phyloP scores from a whole-genome alignment of 2,113 vertebrate species.

The Regulus satrapa region DNA sequence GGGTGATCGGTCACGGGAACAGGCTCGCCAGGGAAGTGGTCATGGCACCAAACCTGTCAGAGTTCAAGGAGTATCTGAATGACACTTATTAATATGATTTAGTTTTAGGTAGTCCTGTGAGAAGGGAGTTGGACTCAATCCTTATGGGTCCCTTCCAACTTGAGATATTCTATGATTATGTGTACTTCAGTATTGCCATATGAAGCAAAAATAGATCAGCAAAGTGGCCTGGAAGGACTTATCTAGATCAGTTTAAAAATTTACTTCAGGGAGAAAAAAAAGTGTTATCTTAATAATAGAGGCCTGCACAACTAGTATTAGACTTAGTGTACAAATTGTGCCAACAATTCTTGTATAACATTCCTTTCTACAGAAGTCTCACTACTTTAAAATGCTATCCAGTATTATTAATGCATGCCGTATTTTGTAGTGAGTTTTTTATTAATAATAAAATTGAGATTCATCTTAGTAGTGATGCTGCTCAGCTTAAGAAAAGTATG shows the following conservation, averaged over 20 bases:
- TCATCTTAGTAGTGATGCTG: background rate
- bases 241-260: background rate
- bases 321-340: background rate
- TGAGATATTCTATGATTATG: background rate
- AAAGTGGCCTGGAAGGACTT: background rate
- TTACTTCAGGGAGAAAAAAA: background rate
- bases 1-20: background rate
- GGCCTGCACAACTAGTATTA: background rate
- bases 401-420: background rate
- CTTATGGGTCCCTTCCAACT: background rate
- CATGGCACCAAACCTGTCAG: background rate
- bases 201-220: background rate
- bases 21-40: background rate
- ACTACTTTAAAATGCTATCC: background rate
- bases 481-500: background rate
- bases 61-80: background rate
- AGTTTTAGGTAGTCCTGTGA: background rate
- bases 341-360: background rate
- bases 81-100: background rate
- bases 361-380: background rate
- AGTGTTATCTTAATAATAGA: background rate
- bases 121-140: background rate
- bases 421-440: background rate
- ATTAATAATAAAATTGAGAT: background rate
- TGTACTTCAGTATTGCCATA: background rate